Evolutionary conservation across 1,140 invertebrate genomes (phyloP).

Genomic region (Drosophila neocordata): DNA sequence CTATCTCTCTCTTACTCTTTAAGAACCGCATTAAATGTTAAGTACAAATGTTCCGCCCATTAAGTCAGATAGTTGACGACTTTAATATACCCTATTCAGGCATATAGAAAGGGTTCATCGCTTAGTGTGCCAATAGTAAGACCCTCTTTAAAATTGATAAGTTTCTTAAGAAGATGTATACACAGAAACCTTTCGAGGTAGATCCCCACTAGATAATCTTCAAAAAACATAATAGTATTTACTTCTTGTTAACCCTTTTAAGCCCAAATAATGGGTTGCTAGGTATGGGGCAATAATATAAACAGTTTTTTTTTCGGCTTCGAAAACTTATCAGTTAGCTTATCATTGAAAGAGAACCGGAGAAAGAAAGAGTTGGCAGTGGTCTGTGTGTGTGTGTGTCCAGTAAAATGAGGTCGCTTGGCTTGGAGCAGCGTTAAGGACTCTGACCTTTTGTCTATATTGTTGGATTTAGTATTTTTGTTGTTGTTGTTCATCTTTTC

Average conservation of each 20-base stretch:
- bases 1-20: neutral
- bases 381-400: neutral
- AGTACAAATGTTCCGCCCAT: slow-evolving; percentile 2
- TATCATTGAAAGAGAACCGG: neutral
- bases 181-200: no score
- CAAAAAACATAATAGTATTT: no score
- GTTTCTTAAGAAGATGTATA: no score
- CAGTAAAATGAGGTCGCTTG: slow-evolving; percentile 11
- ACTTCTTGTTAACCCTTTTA: no score
- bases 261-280: no score
- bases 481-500: neutral
- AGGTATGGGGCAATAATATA: slow-evolving; percentile 35
- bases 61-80: neutral
- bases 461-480: slow-evolving; percentile 49
- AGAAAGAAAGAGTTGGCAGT: neutral
- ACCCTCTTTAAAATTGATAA: no score
- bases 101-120: no score
- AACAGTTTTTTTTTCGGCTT: slow-evolving; percentile 8
- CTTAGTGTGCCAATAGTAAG: no score
- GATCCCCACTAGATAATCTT: no score
- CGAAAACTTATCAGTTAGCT: neutral
- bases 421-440: slow-evolving; percentile 61
- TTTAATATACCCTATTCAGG: neutral
- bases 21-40: slow-evolving; percentile 42
- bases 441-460: slow-evolving; percentile 67